These are phyloP conservation scores for Homarus gammarus DNA, from an alignment of 2,888 invertebrate species.

Conservation along the genomic window DNA sequence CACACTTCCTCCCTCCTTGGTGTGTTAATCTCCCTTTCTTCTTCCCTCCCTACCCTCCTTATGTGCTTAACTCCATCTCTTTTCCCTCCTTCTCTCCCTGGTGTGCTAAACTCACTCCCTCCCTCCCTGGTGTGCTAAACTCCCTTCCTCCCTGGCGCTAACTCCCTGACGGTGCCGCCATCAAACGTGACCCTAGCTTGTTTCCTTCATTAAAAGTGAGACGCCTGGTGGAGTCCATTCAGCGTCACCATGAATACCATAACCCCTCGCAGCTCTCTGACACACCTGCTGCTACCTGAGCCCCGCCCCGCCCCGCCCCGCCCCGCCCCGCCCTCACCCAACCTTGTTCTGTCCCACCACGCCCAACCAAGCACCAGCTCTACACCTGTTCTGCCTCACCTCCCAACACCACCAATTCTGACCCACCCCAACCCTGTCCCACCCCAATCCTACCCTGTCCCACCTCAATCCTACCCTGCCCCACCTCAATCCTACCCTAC, in stretches of 20 bases:
- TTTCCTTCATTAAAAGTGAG: slow-evolving; percentile 63
- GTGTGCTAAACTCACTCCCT: neutral
- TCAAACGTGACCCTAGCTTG: slow-evolving; percentile 53
- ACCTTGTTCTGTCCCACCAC: neutral
- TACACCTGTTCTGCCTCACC: too few species aligned
- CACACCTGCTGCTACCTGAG: slow-evolving; percentile 21
- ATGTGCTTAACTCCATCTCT: neutral
- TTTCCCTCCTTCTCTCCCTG: neutral
- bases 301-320: neutral
- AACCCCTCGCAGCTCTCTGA: slow-evolving; percentile 12
- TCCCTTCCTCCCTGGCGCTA: neutral
- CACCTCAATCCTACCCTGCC: too few species aligned
- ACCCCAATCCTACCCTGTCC: neutral
- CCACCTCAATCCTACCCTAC: neutral
- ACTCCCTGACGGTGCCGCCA: neutral
- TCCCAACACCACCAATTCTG: too few species aligned
- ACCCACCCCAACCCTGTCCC: neutral
- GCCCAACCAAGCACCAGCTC: too few species aligned
- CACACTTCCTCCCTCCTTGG: too few species aligned
- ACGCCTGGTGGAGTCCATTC: slow-evolving; percentile 61
- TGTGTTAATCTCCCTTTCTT: too few species aligned
- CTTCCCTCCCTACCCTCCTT: neutral
- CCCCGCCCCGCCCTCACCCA: slow-evolving; percentile 22
- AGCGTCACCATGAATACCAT: slow-evolving; percentile 33
- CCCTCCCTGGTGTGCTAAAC: neutral